phyloP scores from a whole-genome alignment of 1,140 invertebrate species.

The Psilanteris sp. region DNA sequence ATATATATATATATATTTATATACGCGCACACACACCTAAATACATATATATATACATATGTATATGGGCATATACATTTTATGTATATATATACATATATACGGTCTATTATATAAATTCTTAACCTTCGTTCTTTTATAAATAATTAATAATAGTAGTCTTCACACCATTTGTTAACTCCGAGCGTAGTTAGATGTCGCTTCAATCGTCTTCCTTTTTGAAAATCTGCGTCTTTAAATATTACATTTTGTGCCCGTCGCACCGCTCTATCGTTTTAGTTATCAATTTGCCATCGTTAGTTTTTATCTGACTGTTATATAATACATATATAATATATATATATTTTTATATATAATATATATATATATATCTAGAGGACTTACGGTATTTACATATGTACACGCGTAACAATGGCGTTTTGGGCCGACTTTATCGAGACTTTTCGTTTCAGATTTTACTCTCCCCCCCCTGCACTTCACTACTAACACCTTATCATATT shows the following conservation, averaged over 20 bases:
- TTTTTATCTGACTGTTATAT: slow-evolving; percentile 74
- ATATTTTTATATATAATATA: slow-evolving; percentile 70
- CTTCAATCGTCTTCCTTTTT: slow-evolving; percentile 53
- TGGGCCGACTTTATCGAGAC: slow-evolving; percentile 65
- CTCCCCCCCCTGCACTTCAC: too few species aligned
- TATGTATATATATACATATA: too few species aligned
- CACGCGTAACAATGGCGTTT: slow-evolving; percentile 74
- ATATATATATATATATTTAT: too few species aligned
- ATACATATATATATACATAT: too few species aligned
- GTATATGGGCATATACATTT: too few species aligned
- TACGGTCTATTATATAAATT: slow-evolving; percentile 76
- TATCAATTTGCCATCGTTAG: slow-evolving; percentile 66
- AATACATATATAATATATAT: slow-evolving; percentile 71
- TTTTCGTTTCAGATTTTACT: slow-evolving; percentile 9
- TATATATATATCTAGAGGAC: slow-evolving; percentile 76
- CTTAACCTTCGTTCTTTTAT: slow-evolving; percentile 72
- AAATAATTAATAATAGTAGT: slow-evolving; percentile 79
- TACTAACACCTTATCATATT: slow-evolving; percentile 13
- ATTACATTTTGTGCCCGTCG: slow-evolving; percentile 80
- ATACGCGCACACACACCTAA: too few species aligned
- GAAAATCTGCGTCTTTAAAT: slow-evolving; percentile 67
- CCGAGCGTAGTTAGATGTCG: slow-evolving; percentile 71
- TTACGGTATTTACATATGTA: slow-evolving; percentile 79
- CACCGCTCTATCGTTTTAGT: slow-evolving; percentile 66
- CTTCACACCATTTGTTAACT: slow-evolving; percentile 79